Base-by-base conservation (phyloP, 2,888 invertebrate species). In the Hedya salicella region DNA sequence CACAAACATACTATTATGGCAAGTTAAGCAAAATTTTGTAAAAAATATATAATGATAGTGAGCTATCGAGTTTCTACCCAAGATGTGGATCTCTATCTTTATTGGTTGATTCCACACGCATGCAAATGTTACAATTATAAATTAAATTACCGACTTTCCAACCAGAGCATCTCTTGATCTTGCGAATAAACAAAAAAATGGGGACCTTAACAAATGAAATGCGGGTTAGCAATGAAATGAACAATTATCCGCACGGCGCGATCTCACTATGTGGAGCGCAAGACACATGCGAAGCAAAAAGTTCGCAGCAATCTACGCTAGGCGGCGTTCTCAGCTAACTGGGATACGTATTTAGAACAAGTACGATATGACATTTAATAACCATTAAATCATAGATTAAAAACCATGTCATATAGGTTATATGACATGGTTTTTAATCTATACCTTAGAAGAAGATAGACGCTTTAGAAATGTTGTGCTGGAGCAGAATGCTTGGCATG, bases 231-330 rank as follows among this genome's bases (percentile, higher is more conserved):
- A 74, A 67, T 69, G 63, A 66, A 64, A 56, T 50, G 68, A 59
- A 59, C 75, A 72, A 71, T 63, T 76, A 75, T 70, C 76, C 71
- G 59, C 56, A 69, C 63, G 72, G 73, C 69, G 72, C 70, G 73
- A 79, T 80, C 79, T 77, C 73, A 25, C 25, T 56, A 56, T 62
- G 19, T 54, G 17, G 60, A 50, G 36, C 64, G 57, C 57, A 50
- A 64, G 57, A 42, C 77, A 74, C 69, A 73, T 75, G 79, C 78
- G 72, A 73, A 71, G 76, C 71, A 82, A 81, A 81, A 82, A 82
- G 74, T 75, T 67, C 72, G 77, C 75, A 75, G 78, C 74, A 78
- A 79, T 77, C 75, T 74, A 73, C 71, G 76, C 76, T 73, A 73
- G 71, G 68, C 76, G 3, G 6, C 13, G 74, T 80, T 83, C 80